Evolutionary conservation across 1,140 invertebrate genomes (phyloP).

Genomic region (Bombus polaris): DNA sequence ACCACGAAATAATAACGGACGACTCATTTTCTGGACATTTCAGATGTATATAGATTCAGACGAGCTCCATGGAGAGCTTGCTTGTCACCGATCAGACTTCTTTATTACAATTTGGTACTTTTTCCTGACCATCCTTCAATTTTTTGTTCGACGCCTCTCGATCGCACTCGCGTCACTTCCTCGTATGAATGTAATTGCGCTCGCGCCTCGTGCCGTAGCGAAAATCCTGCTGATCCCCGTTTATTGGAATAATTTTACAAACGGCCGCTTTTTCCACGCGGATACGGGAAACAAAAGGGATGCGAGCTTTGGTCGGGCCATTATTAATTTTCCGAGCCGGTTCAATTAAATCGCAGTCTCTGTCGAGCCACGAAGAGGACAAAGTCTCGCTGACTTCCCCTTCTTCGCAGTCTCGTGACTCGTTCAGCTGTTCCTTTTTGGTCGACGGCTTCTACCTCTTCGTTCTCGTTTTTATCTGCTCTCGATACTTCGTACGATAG

Average conservation of each 20-base stretch:
- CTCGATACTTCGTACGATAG: background rate
- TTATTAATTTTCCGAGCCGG: conserved; percentile 39
- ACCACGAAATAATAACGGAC: no score
- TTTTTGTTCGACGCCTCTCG: background rate
- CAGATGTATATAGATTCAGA: no score
- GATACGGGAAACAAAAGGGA: conserved; percentile 27
- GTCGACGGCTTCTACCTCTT: background rate
- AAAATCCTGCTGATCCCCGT: conserved; percentile 48
- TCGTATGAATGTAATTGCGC: conserved; percentile 17
- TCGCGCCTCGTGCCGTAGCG: conserved; percentile 7
- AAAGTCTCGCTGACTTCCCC: background rate
- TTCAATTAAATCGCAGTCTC: conserved; percentile 41
- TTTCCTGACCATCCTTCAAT: background rate
- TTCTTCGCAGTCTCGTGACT: no score
- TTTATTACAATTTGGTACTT: background rate
- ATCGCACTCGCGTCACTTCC: background rate
- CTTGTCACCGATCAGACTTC: background rate
- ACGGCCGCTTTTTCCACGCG: conserved; percentile 18
- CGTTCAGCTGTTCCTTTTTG: background rate
- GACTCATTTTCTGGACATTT: no score
- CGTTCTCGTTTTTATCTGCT: background rate
- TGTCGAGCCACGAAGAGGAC: background rate
- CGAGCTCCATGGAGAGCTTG: background rate
- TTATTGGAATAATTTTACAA: conserved; percentile 45
- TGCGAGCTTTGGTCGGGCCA: background rate